Evolutionary conservation across 2,797 vertebrate genomes (phyloP), one percentile per base, ranked within the genome.

Genomic region (Rhinichthys osculus): DNA sequence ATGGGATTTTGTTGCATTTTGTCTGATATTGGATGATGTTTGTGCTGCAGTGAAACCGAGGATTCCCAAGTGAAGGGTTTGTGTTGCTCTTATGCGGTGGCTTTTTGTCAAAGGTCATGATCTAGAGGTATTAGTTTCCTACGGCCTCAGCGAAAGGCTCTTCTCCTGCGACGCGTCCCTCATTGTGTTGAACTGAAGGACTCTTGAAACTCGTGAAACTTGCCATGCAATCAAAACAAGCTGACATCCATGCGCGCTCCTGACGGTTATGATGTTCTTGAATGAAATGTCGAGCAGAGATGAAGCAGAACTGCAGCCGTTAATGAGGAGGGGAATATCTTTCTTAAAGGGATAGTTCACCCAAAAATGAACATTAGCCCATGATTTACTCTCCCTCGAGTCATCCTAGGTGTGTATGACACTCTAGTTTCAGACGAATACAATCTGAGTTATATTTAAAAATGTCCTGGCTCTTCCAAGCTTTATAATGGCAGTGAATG

Each of bases 341-440:
- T 44, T 40, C 82, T 77, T 7, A 50, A 16, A 50, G 47, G 0
- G 14, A 6, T 5, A 50, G 47, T 16, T 50, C 47, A 16, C 14
- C 47, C 47, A 2, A 16, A 47, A 5, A 50, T 16, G 1, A 16
- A 5, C 5, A 50, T 47, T 4, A 47, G 4, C 44, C 3, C 44
- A 47, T 47, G 13, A 47, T 47, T 47, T 14, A 47, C 44, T 47
- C 11, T 0, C 44, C 11, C 44, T 47, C 3, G 13, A 47, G 1
- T 1, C 47, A 17, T 16, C 14, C 44, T 47, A 47, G 40, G 44
- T 14, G 44, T 16, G 4, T 47, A 47, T 16, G 1, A 47, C 44
- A 1, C 0, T 47, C 14, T 50, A 5, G 1, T 16, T 1, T 5
- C 4, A 50, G 47, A 50, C 14, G 14, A 16, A 50, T 0, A 50